Conservation (phyloP, 2,888 invertebrate species). For the Meganola albula region DNA sequence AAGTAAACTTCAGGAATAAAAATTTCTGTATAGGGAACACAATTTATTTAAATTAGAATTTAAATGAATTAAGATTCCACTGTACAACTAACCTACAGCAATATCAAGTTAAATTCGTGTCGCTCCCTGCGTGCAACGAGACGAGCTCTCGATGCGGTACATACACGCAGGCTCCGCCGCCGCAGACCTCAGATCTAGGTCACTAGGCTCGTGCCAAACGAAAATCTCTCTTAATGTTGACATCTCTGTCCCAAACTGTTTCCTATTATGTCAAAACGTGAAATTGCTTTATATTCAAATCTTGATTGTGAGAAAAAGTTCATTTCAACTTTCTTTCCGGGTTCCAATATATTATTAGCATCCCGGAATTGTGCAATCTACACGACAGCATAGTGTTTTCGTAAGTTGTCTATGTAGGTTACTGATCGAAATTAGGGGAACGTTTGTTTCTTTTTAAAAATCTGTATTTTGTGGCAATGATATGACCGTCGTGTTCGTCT, state of each 20-base stretch:
- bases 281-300: conserved; percentile 9
- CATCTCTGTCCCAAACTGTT: conserved; percentile 15
- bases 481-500: no score
- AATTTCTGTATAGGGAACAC: no score
- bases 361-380: conserved; percentile 18
- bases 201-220: conserved; percentile 44
- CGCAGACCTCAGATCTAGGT: conserved; percentile 54
- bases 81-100: no score
- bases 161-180: conserved; percentile 56
- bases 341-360: conserved; percentile 23
- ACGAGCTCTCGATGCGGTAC: conserved; percentile 50
- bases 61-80: no score
- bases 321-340: conserved; percentile 17
- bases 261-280: conserved; percentile 1
- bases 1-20: no score
- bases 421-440: no score
- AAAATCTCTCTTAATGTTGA: conserved; percentile 31
- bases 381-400: conserved; percentile 6
- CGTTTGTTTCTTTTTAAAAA: no score
- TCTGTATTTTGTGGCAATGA: no score
- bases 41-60: no score
- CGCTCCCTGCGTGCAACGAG: conserved; percentile 29
- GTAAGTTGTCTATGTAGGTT: no score
- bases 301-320: no score
- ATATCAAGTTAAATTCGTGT: conserved; percentile 46